Conservation (phyloP, 2,797 vertebrate genomes). For the Sternotherus odoratus region DNA sequence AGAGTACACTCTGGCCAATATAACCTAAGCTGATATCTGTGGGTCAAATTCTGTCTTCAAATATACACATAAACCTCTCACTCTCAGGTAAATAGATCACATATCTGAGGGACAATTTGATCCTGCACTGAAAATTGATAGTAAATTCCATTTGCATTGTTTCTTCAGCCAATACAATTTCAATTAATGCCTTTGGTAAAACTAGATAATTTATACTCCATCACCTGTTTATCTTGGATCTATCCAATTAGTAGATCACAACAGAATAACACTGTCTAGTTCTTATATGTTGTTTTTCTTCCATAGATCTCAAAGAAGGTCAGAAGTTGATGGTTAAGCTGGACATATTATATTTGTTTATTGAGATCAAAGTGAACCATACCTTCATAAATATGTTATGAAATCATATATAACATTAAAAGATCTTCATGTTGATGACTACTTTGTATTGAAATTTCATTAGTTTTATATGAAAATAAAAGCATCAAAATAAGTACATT, state of each 20-base stretch:
- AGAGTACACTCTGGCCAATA: background rate
- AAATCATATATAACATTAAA: background rate
- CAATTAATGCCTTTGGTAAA: background rate
- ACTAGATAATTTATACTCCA: background rate
- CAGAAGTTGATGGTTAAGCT: background rate
- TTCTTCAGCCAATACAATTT: background rate
- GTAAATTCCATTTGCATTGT: background rate
- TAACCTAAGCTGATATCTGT: background rate
- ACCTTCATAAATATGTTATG: background rate
- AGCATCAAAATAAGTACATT: background rate
- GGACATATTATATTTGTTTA: background rate
- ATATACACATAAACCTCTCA: background rate
- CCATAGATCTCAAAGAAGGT: background rate
- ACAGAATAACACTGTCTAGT: background rate
- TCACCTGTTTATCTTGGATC: background rate
- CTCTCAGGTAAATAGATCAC: background rate
- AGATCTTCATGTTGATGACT: background rate
- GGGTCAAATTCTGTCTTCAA: background rate
- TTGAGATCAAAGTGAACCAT: background rate
- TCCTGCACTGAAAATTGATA: background rate
- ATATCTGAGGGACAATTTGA: background rate
- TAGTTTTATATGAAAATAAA: background rate
- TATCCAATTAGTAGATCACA: background rate
- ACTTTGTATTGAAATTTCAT: background rate
- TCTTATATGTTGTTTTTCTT: background rate